Evolutionary conservation across 2,113 vertebrate genomes (phyloP).

Genomic region (Odontesthes bonariensis): DNA sequence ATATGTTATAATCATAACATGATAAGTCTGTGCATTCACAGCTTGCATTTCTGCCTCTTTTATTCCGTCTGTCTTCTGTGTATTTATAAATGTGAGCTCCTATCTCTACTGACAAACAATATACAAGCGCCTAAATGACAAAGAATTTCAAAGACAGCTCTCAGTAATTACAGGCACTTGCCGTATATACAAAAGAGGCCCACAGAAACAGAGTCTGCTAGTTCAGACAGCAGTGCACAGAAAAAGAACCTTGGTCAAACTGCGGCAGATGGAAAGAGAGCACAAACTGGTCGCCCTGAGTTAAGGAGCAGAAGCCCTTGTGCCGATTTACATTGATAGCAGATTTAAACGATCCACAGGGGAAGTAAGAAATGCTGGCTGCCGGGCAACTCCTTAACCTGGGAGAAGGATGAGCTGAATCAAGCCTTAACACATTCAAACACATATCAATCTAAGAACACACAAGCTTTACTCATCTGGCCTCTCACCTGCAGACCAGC

Average conservation of each 20-base stretch:
- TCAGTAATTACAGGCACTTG: conserved; percentile 4
- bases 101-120: conserved; percentile 4
- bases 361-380: neutral
- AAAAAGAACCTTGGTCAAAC: neutral
- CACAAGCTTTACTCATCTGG: neutral
- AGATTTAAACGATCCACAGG: neutral
- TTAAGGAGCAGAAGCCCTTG: neutral
- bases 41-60: neutral
- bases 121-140: neutral
- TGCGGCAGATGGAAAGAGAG: neutral
- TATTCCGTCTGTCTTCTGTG: neutral
- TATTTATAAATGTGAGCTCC: neutral
- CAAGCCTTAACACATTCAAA: neutral
- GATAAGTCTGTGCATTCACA: too few species aligned
- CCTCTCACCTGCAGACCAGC: conserved; percentile 94
- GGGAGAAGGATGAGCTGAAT: neutral
- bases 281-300: neutral
- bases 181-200: neutral
- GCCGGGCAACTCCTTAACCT: neutral
- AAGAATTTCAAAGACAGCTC: neutral
- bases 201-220: neutral
- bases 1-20: neutral
- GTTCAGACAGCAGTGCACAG: neutral
- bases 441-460: too few species aligned
- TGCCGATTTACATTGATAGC: neutral